Conservation (phyloP, 2,797 vertebrate species). For the Apogon hyalosoma region DNA sequence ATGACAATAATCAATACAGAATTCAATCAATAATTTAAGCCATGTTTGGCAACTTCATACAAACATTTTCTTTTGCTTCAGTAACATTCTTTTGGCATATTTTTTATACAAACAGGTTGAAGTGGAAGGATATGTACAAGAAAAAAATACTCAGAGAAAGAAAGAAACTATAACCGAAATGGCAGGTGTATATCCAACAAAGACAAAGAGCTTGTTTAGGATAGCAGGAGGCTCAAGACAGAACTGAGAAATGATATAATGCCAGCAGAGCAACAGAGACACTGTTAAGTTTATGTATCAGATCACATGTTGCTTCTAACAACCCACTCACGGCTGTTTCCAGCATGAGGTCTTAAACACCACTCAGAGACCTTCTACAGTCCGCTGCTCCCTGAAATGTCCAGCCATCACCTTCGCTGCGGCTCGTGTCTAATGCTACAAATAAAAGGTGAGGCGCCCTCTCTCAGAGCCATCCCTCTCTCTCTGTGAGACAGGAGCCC, state of each 20-base stretch:
- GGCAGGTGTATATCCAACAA: slow-evolving; percentile 31
- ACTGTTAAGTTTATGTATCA: slow-evolving; percentile 6
- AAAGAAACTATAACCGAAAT: slow-evolving; percentile 31
- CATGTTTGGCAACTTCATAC: slow-evolving; percentile 60
- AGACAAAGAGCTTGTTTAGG: slow-evolving; percentile 23
- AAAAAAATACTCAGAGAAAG: slow-evolving; percentile 34
- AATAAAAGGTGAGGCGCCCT: slow-evolving; percentile 72
- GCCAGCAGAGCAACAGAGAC: slow-evolving; percentile 43
- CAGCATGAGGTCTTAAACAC: slow-evolving; percentile 18
- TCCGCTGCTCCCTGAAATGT: slow-evolving; percentile 32
- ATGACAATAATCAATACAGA: slow-evolving; percentile 73
- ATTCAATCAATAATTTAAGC: slow-evolving; percentile 72
- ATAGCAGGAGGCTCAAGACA: slow-evolving; percentile 16
- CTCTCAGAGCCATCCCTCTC: slow-evolving; percentile 53
- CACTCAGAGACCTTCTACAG: slow-evolving; percentile 21
- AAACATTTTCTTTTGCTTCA: slow-evolving; percentile 61
- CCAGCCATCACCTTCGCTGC: slow-evolving; percentile 48
- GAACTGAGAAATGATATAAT: slow-evolving; percentile 24
- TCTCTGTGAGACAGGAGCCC: slow-evolving; percentile 57
- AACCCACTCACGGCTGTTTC: slow-evolving; percentile 22
- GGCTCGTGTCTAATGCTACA: slow-evolving; percentile 71
- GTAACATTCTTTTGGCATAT: slow-evolving; percentile 60
- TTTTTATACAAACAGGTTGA: slow-evolving; percentile 61
- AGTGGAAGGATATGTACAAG: slow-evolving; percentile 73
- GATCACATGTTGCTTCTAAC: slow-evolving; percentile 19